Evolutionary conservation across 1,140 invertebrate species (phyloP), one percentile per base, ranked within the genome.

Genomic region (Cotesia glomerata): DNA sequence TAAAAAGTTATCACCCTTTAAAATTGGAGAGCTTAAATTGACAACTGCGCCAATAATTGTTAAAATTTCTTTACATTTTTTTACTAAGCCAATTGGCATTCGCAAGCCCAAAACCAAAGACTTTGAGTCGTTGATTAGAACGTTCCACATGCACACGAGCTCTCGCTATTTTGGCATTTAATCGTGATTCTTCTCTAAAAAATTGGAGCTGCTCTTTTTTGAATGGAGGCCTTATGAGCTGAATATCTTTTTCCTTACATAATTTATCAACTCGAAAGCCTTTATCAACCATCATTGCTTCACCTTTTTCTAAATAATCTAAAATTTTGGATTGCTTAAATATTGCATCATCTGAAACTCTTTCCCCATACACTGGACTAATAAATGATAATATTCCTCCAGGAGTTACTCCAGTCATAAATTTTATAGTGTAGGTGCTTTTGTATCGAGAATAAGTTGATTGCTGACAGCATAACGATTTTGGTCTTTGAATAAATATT

Each of bases 341-440:
- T n/a, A 84, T 75, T 13, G 39, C 71, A 67, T 77, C 78, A 72
- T 84, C 82, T 14, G 78, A 79, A 18, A 72, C 51, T 67, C 76
- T 45, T 0, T 81, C 82, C 3, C 79, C 82, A 72, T 76, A 84
- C 36, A 74, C 59, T 36, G 74, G 26, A 13, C 77, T 79, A 8
- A 84, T 32, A 76, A 77, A 85, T 49, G 72, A 72, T 65, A 84
- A 79, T 9, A 77, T 58, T 8, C 81, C 83, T 51, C 58, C 39
- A 45, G 74, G 82, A 32, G 77, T 74, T 59, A 84, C 76, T 8
- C 77, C 78, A 49, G 82, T 77, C 62, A 86, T 71, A 36, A 78
- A 75, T 74, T 85, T 86, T 8, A 76, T 73, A 8, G 81, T 85
- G 58, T 76, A 76, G 49, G 63, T 13, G 35, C 49, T 64, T 77